Percentiles rank a stretch among this genome's conserved stretches.
Evolutionary conservation across 2,797 vertebrate species (phyloP).

Genomic region (Cryptoblepharus egeriae): DNA sequence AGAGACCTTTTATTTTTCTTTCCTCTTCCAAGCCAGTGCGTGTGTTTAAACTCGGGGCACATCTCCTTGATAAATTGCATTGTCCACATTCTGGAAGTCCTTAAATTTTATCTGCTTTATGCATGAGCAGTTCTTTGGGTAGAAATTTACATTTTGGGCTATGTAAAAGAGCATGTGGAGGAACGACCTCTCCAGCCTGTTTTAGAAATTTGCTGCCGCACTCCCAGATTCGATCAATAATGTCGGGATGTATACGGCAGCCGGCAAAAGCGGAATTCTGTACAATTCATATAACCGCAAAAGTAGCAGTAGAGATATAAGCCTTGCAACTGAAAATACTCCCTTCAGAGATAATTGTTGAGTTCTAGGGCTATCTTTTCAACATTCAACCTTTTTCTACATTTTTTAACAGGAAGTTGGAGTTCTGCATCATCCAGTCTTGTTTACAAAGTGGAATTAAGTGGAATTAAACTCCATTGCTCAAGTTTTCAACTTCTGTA

Average conservation of each 20-base stretch:
- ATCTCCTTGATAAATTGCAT: constrained; percentile 60
- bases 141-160: constrained; percentile 47
- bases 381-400: no score
- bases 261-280: neutral
- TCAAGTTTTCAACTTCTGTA: no score
- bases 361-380: no score
- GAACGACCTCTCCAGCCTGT: neutral
- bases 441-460: no score
- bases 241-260: neutral
- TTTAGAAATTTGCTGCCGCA: neutral
- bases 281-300: neutral
- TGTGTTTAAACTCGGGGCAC: constrained; percentile 56
- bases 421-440: no score
- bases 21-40: constrained; percentile 49
- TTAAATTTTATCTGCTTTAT: constrained; percentile 64
- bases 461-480: no score
- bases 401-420: no score
- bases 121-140: constrained; percentile 48
- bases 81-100: constrained; percentile 47
- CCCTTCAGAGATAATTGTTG: no score
- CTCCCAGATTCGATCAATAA: neutral
- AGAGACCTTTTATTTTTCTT: constrained; percentile 74
- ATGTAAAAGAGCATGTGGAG: neutral
- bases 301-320: neutral
- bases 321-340: neutral